Evolutionary conservation across 2,888 invertebrate genomes (phyloP).

Genomic region (Autographa gamma): DNA sequence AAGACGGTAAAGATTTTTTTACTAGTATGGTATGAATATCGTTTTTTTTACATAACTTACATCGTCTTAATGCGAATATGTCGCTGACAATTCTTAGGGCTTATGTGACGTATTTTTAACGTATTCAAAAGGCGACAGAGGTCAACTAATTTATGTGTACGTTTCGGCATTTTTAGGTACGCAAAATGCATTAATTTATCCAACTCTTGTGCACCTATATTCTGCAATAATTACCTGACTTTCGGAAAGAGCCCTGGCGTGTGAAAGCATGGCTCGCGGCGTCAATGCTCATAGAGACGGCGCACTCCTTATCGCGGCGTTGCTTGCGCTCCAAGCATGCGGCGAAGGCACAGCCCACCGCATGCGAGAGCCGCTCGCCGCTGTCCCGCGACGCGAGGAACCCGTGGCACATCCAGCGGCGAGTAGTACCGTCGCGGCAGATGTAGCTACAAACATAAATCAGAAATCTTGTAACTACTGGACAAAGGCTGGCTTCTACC

Average conservation of each 20-base stretch:
- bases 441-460: constrained; percentile 94
- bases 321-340: constrained; percentile 99
- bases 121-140: too few species aligned
- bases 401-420: constrained; percentile 99
- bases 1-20: background rate
- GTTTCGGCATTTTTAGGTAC: too few species aligned
- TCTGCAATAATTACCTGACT: constrained; percentile 81
- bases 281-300: constrained; percentile 97
- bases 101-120: too few species aligned
- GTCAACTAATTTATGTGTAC: too few species aligned
- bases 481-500: too few species aligned
- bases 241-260: constrained; percentile 97
- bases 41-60: too few species aligned
- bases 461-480: too few species aligned
- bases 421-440: constrained; percentile 99
- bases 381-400: constrained; percentile 98
- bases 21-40: background rate
- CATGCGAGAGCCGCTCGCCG: constrained; percentile 99
- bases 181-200: too few species aligned
- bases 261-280: constrained; percentile 97
- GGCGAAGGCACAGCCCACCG: constrained; percentile 99
- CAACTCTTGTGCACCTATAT: too few species aligned
- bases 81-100: too few species aligned
- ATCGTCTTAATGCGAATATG: too few species aligned
- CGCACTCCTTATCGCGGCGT: constrained; percentile 98